Evolutionary conservation across 92 coral and sea anemone genomes (phyloP).

Genomic region (Phymanthus crucifer): DNA sequence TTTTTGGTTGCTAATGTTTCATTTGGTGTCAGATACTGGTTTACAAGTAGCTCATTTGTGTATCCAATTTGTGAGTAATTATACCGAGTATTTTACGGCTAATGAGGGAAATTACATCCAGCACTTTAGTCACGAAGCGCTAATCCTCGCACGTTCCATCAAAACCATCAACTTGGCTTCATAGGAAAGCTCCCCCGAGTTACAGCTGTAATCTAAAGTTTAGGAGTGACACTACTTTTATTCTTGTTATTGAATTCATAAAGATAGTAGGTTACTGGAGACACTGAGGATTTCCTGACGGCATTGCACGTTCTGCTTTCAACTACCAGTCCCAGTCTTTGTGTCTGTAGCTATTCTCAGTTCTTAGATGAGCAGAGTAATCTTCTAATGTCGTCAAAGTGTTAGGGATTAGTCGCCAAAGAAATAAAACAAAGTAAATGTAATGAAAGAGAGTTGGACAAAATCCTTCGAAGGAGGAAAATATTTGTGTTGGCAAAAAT

Average conservation of each 20-base stretch:
- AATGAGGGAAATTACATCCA: not conserved
- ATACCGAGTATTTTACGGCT: not conserved
- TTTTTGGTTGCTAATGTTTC: not conserved
- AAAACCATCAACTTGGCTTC: slow-evolving; percentile 24
- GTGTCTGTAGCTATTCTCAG: not conserved
- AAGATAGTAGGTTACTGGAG: not conserved
- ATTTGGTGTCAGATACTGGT: not conserved
- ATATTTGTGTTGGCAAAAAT: no score
- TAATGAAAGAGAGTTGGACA: not conserved
- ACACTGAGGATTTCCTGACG: slow-evolving; percentile 1
- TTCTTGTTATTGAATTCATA: not conserved
- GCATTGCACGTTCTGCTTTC: not conserved
- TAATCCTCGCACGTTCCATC: slow-evolving; percentile 2
- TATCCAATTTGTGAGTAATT: not conserved
- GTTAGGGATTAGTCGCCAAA: not conserved
- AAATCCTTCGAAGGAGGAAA: no score
- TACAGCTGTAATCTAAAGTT: slow-evolving; percentile 19
- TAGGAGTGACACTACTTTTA: not conserved
- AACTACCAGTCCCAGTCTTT: not conserved
- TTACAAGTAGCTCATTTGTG: not conserved
- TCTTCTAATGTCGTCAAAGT: not conserved
- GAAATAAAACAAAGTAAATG: not conserved
- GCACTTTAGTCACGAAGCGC: slow-evolving; percentile 7
- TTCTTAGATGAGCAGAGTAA: not conserved
- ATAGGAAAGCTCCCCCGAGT: slow-evolving; percentile 13